Evolutionary conservation across 2,113 vertebrate genomes (phyloP), one percentile per base, ranked within the genome.

Genomic region (Hippocampus barbouri): DNA sequence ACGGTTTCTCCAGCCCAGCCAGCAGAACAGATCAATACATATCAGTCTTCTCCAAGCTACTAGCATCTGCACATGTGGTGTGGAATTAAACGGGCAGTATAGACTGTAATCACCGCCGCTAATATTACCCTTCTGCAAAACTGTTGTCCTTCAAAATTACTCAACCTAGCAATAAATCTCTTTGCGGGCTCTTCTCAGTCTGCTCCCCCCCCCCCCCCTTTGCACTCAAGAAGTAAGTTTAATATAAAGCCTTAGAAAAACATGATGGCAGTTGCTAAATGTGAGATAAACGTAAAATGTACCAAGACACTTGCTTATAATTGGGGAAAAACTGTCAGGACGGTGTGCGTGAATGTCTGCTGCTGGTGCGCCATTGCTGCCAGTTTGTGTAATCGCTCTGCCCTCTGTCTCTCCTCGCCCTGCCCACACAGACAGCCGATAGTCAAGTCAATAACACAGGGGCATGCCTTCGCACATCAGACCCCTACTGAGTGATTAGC

Each of bases 401-500:
- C 84, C 82, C 86, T 84, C 80, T 84, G 78, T 78, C 83, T 89
- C 84, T 88, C 84, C 85, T 83, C 82, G 76, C 66, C 65, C 79
- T 81, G 73, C 84, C 84, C 84, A 88, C 85, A 68, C 87, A 86
- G 81, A 86, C 85, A 84, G 81, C 78, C 79, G 64, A 75, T 85
- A 85, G 85, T 83, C 78, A 80, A 89, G 86, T 90, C 89, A 86
- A 85, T 91, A 86, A 89, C 72, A 47, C 79, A 59, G 70, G 84
- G 89, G 83, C 76, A 86, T 85, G 83, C 86, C 79, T 85, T 88
- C 87, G 75, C 85, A 85, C 84, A 89, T 87, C 85, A 86, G 84
- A 86, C 83, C 85, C 87, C 86, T 65, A 84, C 88, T 85, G 88
- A 88, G 89, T 91, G 88, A 90, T 89, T 89, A 87, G 87, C 85